Base-by-base conservation (phyloP, 2,113 vertebrate species). In the Puma concolor region DNA sequence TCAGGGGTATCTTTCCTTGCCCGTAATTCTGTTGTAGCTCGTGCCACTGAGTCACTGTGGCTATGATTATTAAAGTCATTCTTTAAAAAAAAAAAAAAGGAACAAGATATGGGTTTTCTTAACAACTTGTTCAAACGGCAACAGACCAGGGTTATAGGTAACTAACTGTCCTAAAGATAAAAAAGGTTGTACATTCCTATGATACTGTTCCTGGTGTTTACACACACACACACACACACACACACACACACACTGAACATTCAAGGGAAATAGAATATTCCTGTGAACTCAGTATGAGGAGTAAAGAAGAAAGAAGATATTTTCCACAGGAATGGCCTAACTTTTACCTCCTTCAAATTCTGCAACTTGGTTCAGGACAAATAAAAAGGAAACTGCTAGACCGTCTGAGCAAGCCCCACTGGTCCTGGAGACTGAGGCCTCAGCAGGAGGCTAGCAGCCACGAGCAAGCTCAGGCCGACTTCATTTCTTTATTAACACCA, bases 401-500 rank as follows among this genome's bases (percentile, higher is more conserved):
- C 36, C 8, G 9, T n/a, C 14, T 48, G 57, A 44, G 71, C 41
- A 9, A 9, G 36, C 38, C 36, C 29, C 31, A 2, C 12, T 0
- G 0, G 16, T 7, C 15, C 60, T 7, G 21, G 21, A 44, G 50
- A 50, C 71, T 17, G 14, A 92, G 79, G 74, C 52, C 82, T 69
- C 63, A 0, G 57, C 31, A 2, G 82, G 66, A 96, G 31, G 66
- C 19, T 25, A 25, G 52, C 54, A n/a, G 79, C 41, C 1, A 44
- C 38, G 0, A 67, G 48, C 21, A 15, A 0, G 25, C 44, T 19
- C 11, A 1, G 41, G 38, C 54, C 36, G 54, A 2, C 36, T 4
- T 77, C 82, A 98, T 98, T 98, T 96, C 98, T 98, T 97, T 98
- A 95, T 94, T 92, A 98, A 98, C 96, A 98, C 79, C 84, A 86